phyloP scores from a whole-genome alignment of 2,797 vertebrate genomes.

The Silurus lanzhouensis region DNA sequence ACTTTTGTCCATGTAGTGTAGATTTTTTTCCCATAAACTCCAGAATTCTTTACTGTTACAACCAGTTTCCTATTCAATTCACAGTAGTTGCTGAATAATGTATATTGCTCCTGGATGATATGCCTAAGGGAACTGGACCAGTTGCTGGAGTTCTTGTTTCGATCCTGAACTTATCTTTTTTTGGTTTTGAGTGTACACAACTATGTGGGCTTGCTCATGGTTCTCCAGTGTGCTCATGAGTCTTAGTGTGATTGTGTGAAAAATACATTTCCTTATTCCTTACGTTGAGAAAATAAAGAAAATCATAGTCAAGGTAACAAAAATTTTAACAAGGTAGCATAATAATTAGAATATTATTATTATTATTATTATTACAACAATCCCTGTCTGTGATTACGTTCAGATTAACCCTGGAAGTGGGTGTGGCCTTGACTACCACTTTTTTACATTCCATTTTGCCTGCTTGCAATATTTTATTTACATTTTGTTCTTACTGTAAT shows the following conservation, averaged over 20 bases:
- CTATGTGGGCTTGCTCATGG: background rate
- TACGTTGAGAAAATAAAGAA: too few relatives aligned
- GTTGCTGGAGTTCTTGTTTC: background rate
- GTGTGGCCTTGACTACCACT: background rate
- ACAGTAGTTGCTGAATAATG: background rate
- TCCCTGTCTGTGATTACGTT: background rate
- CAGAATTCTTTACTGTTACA: background rate
- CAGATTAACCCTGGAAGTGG: background rate
- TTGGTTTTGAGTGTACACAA: background rate
- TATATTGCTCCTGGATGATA: background rate
- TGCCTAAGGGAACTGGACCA: background rate
- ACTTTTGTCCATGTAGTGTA: too few relatives aligned
- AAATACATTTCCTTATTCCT: too few relatives aligned
- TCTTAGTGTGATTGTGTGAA: too few relatives aligned
- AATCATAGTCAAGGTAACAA: too few relatives aligned
- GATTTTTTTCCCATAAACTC: background rate
- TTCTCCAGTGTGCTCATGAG: background rate
- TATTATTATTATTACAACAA: too few relatives aligned
- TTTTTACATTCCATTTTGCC: background rate
- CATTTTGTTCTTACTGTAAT: background rate
- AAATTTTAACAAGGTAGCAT: too few relatives aligned
- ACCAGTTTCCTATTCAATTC: background rate
- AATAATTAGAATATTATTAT: too few relatives aligned
- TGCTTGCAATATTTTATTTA: background rate
- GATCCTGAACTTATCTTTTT: background rate